phyloP scores from a whole-genome alignment of 2,113 vertebrate genomes.

The Hystrix brachyura region DNA sequence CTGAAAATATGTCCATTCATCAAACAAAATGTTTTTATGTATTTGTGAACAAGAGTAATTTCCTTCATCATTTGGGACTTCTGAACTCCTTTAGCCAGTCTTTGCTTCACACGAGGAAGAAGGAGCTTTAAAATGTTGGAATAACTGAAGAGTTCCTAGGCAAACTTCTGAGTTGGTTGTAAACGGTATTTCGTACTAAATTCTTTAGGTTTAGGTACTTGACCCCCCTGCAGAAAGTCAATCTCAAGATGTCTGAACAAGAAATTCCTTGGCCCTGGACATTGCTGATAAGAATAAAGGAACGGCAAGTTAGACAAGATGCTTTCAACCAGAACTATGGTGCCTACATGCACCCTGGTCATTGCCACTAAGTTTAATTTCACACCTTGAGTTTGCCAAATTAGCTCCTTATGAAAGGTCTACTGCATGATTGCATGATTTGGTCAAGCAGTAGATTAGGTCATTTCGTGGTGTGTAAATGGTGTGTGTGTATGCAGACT shows the following conservation, averaged over 20 bases:
- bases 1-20: constrained; percentile 32
- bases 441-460: constrained; percentile 48
- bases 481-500: not conserved
- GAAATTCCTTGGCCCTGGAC: constrained; percentile 58
- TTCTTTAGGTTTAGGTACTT: not conserved
- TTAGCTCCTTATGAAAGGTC: constrained; percentile 68
- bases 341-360: not conserved
- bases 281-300: constrained; percentile 68
- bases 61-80: constrained; percentile 16
- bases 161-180: constrained; percentile 8
- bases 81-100: constrained; percentile 23
- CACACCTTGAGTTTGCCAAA: constrained; percentile 71
- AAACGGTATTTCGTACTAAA: constrained; percentile 14
- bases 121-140: constrained; percentile 21
- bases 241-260: constrained; percentile 56
- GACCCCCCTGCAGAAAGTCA: constrained; percentile 9
- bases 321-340: constrained; percentile 67
- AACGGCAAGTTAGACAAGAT: constrained; percentile 67
- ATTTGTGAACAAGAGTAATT: constrained; percentile 39
- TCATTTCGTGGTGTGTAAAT: constrained; percentile 63
- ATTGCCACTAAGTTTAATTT: constrained; percentile 76
- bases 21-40: constrained; percentile 29
- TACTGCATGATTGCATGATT: constrained; percentile 73
- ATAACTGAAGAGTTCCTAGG: not conserved
- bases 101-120: constrained; percentile 28